Base-by-base conservation (phyloP, 2,113 vertebrate species). In the Columba janthina region DNA sequence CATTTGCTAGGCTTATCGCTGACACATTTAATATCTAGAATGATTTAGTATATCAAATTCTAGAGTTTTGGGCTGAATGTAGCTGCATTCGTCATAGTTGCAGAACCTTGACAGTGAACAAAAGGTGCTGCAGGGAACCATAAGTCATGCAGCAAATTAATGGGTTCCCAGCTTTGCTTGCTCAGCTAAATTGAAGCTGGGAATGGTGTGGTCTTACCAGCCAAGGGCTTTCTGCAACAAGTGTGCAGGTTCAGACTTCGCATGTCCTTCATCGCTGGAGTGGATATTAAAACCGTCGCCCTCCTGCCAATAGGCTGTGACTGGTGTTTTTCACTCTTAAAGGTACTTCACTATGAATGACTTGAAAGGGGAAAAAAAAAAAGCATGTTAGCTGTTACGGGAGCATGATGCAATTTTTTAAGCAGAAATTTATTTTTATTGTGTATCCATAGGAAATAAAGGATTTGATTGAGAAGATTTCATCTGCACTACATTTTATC, bases 61-160 rank as follows among this genome's bases (percentile, higher is more conserved):
- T 72, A 70, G 93, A 93, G 82, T 91, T 97, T 90, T 83, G 83
- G 81, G 71, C 82, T 88, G 83, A 95, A 67, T 69, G 91, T 77
- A 89, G 89, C 76, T 74, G 89, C 95, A 96, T 97, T 94, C 50
- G 90, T 97, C 95, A 97, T 84, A 91, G 91, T 93, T 95, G 92
- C 84, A 96, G 90, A 95, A 88, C 91, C 84, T 92, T 96, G 96
- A 93, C 90, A 92, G 86, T 66, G 89, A 95, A 93, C 94, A 95
- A 96, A 93, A 95, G 95, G 93, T 96, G 95, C 96, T 95, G 88
- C 83, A 89, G 94, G 96, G 96, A 95, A 74, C 80, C 50, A 61
- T 97, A 97, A 94, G 82, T 97, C 94, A 96, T 5, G 10, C 17
- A 16, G 88, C 10, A 76, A 90, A 97, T 97, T 94, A 97, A 97